Percentiles rank a stretch among this genome's conserved stretches.
These are phyloP conservation scores for Micronycteris hirsuta DNA, from an alignment of 2,113 vertebrate genomes.

Conservation along the genomic window DNA sequence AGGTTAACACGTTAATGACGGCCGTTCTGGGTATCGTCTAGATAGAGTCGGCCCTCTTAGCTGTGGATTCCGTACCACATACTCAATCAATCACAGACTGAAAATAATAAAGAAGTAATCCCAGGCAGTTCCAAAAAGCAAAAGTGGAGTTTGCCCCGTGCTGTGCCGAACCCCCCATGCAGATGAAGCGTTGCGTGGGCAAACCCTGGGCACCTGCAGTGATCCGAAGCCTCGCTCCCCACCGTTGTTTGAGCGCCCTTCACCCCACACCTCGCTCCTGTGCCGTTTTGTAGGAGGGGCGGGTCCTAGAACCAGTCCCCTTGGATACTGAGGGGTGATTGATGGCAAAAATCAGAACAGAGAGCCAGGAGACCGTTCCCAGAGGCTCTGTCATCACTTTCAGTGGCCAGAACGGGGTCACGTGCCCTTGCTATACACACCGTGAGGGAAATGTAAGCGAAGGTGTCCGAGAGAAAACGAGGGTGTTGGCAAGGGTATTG, in stretches of 20 bases:
- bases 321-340: neutral
- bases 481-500: neutral
- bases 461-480: neutral
- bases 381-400: neutral
- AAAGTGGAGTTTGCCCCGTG: neutral
- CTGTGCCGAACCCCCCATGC: neutral
- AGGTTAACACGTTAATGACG: neutral
- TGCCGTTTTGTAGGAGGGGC: neutral
- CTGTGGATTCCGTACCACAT: neutral
- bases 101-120: neutral
- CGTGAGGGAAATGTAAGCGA: neutral
- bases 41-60: neutral
- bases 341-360: neutral
- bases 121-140: neutral
- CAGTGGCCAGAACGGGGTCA: neutral
- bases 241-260: neutral
- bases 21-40: neutral
- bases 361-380: neutral
- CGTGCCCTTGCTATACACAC: neutral
- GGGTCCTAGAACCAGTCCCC: neutral
- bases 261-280: neutral
- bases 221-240: neutral
- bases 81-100: neutral
- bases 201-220: neutral
- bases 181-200: neutral